Conservation (phyloP, 1,140 invertebrate species). For the Leptinotarsa undecemlineata region DNA sequence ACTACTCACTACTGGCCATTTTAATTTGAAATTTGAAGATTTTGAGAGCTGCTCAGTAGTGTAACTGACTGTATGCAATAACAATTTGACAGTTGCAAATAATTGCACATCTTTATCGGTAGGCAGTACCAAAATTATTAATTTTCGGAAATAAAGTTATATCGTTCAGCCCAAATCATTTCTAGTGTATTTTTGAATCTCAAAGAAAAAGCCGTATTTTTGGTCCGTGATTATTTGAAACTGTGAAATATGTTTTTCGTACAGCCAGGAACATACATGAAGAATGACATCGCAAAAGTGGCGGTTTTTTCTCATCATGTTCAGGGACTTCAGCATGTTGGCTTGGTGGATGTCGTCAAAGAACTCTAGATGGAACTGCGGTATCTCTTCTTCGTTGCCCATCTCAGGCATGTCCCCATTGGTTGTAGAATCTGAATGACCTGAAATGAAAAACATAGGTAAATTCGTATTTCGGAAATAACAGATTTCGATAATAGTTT, state of each 20-base stretch:
- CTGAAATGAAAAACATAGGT: background rate
- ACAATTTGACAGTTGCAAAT: conserved; percentile 48
- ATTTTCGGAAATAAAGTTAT: no score
- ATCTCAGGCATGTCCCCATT: conserved; percentile 25
- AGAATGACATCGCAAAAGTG: conserved; percentile 81
- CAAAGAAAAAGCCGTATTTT: background rate
- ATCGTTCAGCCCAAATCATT: no score
- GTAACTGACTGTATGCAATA: conserved; percentile 54
- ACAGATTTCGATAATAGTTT: no score
- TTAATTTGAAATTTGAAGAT: conserved; percentile 51
- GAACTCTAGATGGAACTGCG: conserved; percentile 52
- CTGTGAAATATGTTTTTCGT: conserved; percentile 36
- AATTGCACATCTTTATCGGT: conserved; percentile 1
- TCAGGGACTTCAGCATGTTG: conserved; percentile 66
- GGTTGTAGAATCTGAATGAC: background rate
- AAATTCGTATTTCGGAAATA: no score
- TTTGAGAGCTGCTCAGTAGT: conserved; percentile 51
- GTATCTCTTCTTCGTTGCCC: conserved; percentile 36
- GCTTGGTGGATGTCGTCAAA: conserved; percentile 61
- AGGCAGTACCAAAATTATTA: no score
- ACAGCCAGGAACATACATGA: conserved; percentile 65
- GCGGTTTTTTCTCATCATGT: conserved; percentile 75
- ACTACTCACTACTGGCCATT: conserved; percentile 54
- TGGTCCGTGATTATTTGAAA: conserved; percentile 19
- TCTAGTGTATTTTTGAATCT: no score